phyloP scores from a whole-genome alignment of 2,113 vertebrate species.

The Lamprologus sp. region DNA sequence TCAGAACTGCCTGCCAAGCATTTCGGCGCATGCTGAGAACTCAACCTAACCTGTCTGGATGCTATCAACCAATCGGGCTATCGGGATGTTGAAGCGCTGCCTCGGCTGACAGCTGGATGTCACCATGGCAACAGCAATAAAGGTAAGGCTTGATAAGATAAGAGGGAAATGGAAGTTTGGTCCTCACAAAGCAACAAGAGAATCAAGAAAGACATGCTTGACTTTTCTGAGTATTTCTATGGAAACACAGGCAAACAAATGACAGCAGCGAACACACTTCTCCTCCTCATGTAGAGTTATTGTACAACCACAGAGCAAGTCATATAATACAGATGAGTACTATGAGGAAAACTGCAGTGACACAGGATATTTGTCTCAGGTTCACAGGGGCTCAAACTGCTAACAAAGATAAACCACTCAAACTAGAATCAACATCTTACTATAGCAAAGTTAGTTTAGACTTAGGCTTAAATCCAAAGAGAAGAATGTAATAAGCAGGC shows the following conservation, averaged over 20 bases:
- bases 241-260: not conserved
- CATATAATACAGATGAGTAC: not conserved
- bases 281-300: not conserved
- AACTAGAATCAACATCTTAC: not conserved
- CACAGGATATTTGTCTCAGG: not conserved
- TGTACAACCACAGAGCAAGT: not conserved
- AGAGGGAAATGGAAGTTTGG: not conserved
- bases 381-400: not conserved
- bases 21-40: not conserved
- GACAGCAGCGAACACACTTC: accelerated
- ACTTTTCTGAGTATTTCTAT: not conserved
- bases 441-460: not conserved
- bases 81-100: not conserved
- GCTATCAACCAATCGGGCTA: not conserved
- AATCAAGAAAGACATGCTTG: not conserved
- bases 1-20: not conserved
- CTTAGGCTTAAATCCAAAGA: not conserved
- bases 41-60: not conserved
- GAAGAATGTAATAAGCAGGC: not conserved
- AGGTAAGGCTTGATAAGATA: not conserved
- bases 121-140: not conserved
- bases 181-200: not conserved
- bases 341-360: not conserved
- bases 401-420: not conserved
- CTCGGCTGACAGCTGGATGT: not conserved